These are phyloP conservation scores for Mesembrinibis cayennensis DNA, from an alignment of 2,113 vertebrate genomes.

Conservation along the genomic window DNA sequence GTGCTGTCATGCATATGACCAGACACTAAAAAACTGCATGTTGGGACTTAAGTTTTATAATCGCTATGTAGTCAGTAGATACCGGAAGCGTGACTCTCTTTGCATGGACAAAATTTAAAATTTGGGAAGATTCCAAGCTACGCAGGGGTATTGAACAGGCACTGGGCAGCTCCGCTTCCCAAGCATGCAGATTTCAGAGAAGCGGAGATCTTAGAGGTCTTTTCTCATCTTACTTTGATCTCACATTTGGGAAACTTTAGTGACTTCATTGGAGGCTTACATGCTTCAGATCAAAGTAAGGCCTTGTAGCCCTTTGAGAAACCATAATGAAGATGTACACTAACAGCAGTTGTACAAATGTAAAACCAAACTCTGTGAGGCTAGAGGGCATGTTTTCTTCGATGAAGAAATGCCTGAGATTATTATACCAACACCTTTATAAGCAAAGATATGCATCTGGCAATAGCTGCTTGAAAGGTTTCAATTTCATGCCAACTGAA, in stretches of 20 bases:
- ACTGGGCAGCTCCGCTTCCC: fast-evolving
- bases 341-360: neutral
- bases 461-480: neutral
- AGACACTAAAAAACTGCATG: neutral
- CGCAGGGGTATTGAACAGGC: neutral
- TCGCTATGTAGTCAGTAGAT: neutral
- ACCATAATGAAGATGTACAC: neutral
- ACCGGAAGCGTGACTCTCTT: neutral
- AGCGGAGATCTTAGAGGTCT: neutral
- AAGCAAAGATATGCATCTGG: neutral
- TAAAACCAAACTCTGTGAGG: neutral
- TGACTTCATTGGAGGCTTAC: neutral
- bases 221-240: neutral
- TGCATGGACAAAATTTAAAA: neutral
- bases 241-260: neutral
- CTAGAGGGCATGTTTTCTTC: neutral
- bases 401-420: neutral
- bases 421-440: neutral
- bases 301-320: neutral
- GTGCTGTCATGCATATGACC: neutral
- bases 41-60: neutral
- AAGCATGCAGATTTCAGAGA: neutral
- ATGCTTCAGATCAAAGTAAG: neutral
- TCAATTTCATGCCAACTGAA: neutral
- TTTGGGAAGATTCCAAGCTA: neutral